These are phyloP conservation scores for Pseudorhiza aurosa DNA, from an alignment of 30 jellyfish, hydroid and myxozoan genomes.

Conservation along the genomic window DNA sequence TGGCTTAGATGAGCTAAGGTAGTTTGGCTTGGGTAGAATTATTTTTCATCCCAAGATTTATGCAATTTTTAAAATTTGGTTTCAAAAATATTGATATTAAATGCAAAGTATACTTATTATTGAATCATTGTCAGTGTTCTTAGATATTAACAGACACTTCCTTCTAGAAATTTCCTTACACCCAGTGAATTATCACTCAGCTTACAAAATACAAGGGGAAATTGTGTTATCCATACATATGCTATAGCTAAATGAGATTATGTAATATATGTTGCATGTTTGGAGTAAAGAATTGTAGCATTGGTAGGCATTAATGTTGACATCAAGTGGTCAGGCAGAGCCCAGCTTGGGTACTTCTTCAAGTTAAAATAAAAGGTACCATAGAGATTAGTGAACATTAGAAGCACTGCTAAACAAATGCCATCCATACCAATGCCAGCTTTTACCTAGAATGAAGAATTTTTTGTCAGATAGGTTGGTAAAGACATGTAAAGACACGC, in stretches of 20 bases:
- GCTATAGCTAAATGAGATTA: neutral
- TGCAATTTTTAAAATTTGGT: too few species aligned
- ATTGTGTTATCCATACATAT: too few species aligned
- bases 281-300: neutral
- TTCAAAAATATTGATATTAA: too few species aligned
- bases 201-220: too few species aligned
- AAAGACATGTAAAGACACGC: conserved; percentile 4
- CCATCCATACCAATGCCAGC: conserved; percentile 85
- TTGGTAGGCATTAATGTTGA: conserved; percentile 31
- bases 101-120: too few species aligned
- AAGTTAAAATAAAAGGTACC: conserved; percentile 64
- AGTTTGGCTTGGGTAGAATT: too few species aligned
- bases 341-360: conserved; percentile 73
- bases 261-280: neutral
- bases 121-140: too few species aligned
- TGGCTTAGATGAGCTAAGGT: too few species aligned
- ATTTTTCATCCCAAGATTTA: too few species aligned
- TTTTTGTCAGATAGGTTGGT: neutral
- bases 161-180: too few species aligned
- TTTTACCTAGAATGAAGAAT: conserved; percentile 34
- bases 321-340: neutral
- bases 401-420: conserved; percentile 54
- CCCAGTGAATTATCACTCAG: too few species aligned
- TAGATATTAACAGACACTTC: too few species aligned
- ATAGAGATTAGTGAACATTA: conserved; percentile 48